These are phyloP conservation scores for Silurus glanis DNA, from an alignment of 2,113 vertebrate species.

Conservation along the genomic window DNA sequence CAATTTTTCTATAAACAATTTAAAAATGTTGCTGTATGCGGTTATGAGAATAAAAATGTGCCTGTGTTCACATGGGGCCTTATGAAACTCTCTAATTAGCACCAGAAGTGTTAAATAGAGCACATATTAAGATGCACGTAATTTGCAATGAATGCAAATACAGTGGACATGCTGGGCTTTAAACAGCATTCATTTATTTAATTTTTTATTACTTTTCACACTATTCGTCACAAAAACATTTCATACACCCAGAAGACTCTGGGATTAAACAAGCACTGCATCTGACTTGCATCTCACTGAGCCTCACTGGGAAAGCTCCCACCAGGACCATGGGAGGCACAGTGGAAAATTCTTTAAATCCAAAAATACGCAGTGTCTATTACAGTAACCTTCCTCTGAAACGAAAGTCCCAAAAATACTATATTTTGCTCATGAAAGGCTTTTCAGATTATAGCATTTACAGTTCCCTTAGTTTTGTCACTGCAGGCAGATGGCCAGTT, in stretches of 20 bases:
- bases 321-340: not conserved
- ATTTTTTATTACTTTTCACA: not conserved
- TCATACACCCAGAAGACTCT: constrained; percentile 34
- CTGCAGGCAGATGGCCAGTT: constrained; percentile 57
- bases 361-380: constrained; percentile 27
- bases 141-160: constrained; percentile 48
- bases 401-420: constrained; percentile 37
- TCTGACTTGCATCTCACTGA: constrained; percentile 13
- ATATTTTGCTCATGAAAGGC: constrained; percentile 32
- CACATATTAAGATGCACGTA: constrained; percentile 16
- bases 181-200: not conserved
- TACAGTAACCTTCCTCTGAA: constrained; percentile 40
- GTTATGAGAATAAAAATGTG: not conserved
- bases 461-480: constrained; percentile 46
- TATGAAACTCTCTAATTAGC: constrained; percentile 11
- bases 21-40: not conserved
- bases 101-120: constrained; percentile 43
- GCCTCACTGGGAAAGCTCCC: constrained; percentile 26
- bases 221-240: not conserved
- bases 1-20: not conserved
- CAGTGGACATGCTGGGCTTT: constrained; percentile 16
- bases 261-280: constrained; percentile 35
- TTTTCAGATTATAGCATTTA: constrained; percentile 33
- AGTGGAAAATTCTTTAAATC: constrained; percentile 41
- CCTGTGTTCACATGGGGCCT: not conserved